Base-by-base conservation (phyloP, 2,888 invertebrate genomes). In the Lasioglossum malachurum region DNA sequence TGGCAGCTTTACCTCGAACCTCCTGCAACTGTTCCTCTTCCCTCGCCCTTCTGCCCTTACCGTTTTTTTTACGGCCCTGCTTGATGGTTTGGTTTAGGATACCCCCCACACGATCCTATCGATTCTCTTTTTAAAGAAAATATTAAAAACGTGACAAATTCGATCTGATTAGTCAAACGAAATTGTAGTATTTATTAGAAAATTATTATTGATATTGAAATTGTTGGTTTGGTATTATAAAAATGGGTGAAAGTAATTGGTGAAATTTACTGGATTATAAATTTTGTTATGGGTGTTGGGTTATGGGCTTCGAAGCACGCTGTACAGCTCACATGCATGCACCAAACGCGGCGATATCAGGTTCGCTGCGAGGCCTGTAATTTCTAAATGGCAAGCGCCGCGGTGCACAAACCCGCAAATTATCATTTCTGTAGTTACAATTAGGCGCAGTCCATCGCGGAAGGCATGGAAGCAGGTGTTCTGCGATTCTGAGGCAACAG, bases 1-100 rank as follows among this genome's bases (percentile, higher is more conserved):
- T 69, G 75, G 84, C 83, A 75, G 80, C 85, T 84, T 86, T 86
- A 84, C 85, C 82, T 86, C 82, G 83, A 85, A 79, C 82, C 87
- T 86, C 64, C 78, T 67, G 35, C 77, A 64, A 73, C 71, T 81
- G 53, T 77, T 49, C 78, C 71, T 75, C 82, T 75, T 76, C 44
- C 74, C 67, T 82, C 57, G 67, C 60, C 80, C 71, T 38, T 46
- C 38, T 57, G 31, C 38, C 64, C 53, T 64, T 16, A 72, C 23
- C 79, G n/a, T 82, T 10, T 74, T 71, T 80, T 53, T 60, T 7
- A 4, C 27, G 53, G 19, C 76, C 53, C 2, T 38, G 14, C 60
- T 46, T 44, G 67, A 67, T 76, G 53, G 49, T 75, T 82, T 76
- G 53, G 49, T 75, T 82, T 84, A 49, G 67, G 60, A n/a, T 69